Evolutionary conservation across 1,140 invertebrate species (phyloP).

Genomic region (Drosophila melanica): DNA sequence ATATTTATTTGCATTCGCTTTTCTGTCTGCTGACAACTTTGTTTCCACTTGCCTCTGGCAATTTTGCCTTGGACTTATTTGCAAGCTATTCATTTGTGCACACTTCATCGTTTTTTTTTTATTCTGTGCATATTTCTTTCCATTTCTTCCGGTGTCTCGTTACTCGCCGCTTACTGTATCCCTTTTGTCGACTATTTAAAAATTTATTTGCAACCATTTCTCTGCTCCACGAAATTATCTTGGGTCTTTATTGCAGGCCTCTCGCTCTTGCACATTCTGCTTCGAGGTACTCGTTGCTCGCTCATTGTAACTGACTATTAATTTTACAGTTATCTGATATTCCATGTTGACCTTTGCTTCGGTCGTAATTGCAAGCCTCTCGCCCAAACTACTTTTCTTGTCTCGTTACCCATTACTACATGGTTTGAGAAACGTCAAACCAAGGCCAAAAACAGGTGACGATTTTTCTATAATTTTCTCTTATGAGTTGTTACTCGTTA

Average conservation of each 20-base stretch:
- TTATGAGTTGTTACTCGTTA: too few species aligned
- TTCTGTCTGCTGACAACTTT: slow-evolving; percentile 32
- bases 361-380: too few species aligned
- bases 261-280: background rate
- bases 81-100: slow-evolving; percentile 8
- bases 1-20: slow-evolving; percentile 54
- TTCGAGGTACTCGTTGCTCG: background rate
- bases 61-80: slow-evolving; percentile 46
- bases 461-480: too few species aligned
- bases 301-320: background rate
- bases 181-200: background rate
- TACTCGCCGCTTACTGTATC: slow-evolving; percentile 1
- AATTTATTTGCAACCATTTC: slow-evolving; percentile 19
- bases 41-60: slow-evolving; percentile 26
- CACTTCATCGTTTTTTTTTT: background rate
- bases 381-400: too few species aligned
- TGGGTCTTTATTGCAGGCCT: background rate
- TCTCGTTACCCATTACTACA: too few species aligned
- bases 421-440: too few species aligned
- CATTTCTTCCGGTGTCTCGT: background rate
- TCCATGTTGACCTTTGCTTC: background rate
- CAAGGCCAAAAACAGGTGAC: too few species aligned
- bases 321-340: background rate
- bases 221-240: background rate
- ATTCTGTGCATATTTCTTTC: background rate